Evolutionary conservation across 2,797 vertebrate genomes (phyloP).

Genomic region (Rousettus madagascariensis): DNA sequence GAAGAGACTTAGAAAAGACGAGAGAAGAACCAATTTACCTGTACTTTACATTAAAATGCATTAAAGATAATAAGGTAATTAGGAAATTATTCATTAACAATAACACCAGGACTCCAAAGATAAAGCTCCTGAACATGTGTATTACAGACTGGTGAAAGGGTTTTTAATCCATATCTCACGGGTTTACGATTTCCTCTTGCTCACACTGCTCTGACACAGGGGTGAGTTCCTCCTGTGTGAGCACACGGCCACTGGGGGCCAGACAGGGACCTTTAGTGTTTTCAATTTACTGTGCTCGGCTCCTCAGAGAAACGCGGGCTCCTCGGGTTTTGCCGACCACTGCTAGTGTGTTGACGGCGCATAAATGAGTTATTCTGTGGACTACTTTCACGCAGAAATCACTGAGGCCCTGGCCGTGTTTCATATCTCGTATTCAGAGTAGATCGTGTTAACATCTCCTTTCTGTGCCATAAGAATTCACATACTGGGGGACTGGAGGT

Average conservation of each 20-base stretch:
- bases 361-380: conserved; percentile 57
- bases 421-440: conserved; percentile 44
- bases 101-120: conserved; percentile 49
- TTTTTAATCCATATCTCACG: conserved; percentile 26
- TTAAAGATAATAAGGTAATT: conserved; percentile 68
- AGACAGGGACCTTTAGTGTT: conserved; percentile 52
- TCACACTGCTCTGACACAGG: background rate
- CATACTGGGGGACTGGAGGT: conserved; percentile 42
- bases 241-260: conserved; percentile 32
- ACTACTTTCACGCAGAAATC: conserved; percentile 69
- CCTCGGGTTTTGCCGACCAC: background rate
- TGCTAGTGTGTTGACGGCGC: conserved; percentile 33
- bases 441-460: conserved; percentile 69
- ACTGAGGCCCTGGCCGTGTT: conserved; percentile 64
- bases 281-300: background rate
- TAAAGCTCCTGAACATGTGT: background rate
- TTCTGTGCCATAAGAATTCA: conserved; percentile 73
- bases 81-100: conserved; percentile 52
- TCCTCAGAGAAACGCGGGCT: conserved; percentile 29
- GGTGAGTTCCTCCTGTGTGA: conserved; percentile 45
- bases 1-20: conserved; percentile 69
- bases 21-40: conserved; percentile 36
- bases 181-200: conserved; percentile 54
- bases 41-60: conserved; percentile 59
- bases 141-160: background rate